Base-by-base conservation (phyloP, 2,888 invertebrate genomes). In the Cantharis rufa region DNA sequence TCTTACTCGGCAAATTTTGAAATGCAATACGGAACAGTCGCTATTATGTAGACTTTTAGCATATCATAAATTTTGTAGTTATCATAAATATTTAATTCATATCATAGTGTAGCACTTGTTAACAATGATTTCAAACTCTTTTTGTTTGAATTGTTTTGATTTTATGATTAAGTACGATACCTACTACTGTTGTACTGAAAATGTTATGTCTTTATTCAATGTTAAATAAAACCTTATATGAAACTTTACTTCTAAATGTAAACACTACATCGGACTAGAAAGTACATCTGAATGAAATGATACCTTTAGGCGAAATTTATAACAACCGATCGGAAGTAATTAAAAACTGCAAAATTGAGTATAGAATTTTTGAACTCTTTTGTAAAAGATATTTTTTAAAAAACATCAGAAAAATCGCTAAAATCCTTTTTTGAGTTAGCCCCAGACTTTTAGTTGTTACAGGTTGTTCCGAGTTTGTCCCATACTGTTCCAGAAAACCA, bases 91-190 rank as follows among this genome's bases (percentile, higher is more conserved):
- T 63, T 72, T 66, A 21, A 66, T 66, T 72, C 72, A 72, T 72
- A 72, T 72, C 72, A 68, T 68, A 68, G 15, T 16, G 13, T 48
- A 71, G 71, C 62, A 62, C 61, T 62, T 71, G 71, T 71, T 71
- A 24, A 24, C n/a, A 21, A 24, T 66, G 13, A 66, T 66, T 66
- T 21, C 64, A 66, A 66, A 66, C 64, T 21, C 15, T 66, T 7
- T n/a, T 7, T n/a, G 13, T 21, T 21, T n/a, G 18, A 66, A 66
- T 66, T 66, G 24, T 24, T n/a, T 21, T 66, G 64, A 66, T 21
- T 24, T 66, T 66, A 66, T 21, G 15, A 66, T n/a, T 24, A 21
- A 21, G 21, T 21, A 24, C 24, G 24, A 9, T 64, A 21, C 21
- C 10, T 66, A 21, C 10, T 66, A 21, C 15, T 66, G 21, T 66